These are phyloP conservation scores for Bombus turneri DNA, from an alignment of 1,140 invertebrate genomes.

Conservation along the genomic window DNA sequence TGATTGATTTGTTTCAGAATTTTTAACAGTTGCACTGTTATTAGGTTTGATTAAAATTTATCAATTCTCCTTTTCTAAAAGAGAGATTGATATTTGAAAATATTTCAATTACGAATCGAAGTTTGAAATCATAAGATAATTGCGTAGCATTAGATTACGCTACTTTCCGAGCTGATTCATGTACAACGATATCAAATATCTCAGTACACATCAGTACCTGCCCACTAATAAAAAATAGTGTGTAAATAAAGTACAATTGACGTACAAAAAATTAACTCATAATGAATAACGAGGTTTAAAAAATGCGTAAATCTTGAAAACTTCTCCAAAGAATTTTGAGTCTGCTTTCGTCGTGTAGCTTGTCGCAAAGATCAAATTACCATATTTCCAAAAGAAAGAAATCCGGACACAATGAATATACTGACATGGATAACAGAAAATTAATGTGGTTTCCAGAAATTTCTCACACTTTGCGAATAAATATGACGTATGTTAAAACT, in stretches of 20 bases:
- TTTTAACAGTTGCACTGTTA: too few species aligned
- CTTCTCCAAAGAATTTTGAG: not conserved
- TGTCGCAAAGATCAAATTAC: not conserved
- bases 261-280: not conserved
- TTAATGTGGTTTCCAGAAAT: not conserved
- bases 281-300: not conserved
- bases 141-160: not conserved
- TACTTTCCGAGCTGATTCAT: not conserved
- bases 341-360: too few species aligned
- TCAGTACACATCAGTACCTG: not conserved
- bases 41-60: too few species aligned
- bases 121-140: not conserved
- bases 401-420: not conserved
- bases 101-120: not conserved
- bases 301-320: not conserved
- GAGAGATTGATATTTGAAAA: not conserved
- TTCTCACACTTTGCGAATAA: not conserved
- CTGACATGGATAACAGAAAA: not conserved
- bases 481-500: not conserved
- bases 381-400: not conserved
- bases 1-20: too few species aligned
- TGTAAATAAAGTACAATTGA: not conserved
- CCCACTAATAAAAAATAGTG: not conserved
- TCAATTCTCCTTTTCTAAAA: not conserved
- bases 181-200: not conserved